Evolutionary conservation across 2,797 vertebrate genomes (phyloP).

Genomic region (Valencia hispanica): DNA sequence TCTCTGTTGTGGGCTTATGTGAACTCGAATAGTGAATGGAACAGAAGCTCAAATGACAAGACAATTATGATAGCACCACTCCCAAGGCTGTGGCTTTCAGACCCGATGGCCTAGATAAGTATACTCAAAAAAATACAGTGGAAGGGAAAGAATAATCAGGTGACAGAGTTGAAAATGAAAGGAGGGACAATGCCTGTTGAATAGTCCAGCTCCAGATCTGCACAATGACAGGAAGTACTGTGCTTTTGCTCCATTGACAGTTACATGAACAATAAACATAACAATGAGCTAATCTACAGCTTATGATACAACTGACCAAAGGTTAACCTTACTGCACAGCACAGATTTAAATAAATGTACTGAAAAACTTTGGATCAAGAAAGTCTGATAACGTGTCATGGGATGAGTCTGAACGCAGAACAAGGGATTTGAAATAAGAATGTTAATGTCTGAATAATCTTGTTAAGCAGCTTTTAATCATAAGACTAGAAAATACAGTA

Average conservation of each 20-base stretch:
- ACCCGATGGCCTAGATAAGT: conserved; percentile 26
- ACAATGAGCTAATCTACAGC: conserved; percentile 57
- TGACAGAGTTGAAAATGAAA: conserved; percentile 31
- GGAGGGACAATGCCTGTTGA: conserved; percentile 27
- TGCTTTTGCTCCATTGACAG: conserved; percentile 52
- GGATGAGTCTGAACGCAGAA: conserved; percentile 23
- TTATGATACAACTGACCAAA: conserved; percentile 23
- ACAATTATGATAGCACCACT: conserved; percentile 1
- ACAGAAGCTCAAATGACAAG: conserved; percentile 51
- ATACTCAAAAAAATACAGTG: conserved; percentile 4
- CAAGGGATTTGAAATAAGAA: conserved; percentile 1
- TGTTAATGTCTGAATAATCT: conserved; percentile 3
- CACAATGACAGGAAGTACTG: conserved; percentile 77
- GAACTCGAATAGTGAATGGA: conserved; percentile 31
- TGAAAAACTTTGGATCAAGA: conserved; percentile 18
- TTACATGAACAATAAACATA: conserved; percentile 67
- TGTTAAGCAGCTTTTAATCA: neutral
- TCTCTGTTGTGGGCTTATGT: conserved; percentile 21
- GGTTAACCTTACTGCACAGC: conserved; percentile 21
- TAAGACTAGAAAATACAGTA: neutral
- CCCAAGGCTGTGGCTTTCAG: conserved; percentile 32
- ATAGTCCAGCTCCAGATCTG: conserved; percentile 47
- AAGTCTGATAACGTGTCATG: conserved; percentile 32
- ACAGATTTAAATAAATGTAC: conserved; percentile 22
- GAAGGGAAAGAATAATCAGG: conserved; percentile 29